Base-by-base conservation (phyloP, 2,888 invertebrate species). In the Perithous albicinctus region DNA sequence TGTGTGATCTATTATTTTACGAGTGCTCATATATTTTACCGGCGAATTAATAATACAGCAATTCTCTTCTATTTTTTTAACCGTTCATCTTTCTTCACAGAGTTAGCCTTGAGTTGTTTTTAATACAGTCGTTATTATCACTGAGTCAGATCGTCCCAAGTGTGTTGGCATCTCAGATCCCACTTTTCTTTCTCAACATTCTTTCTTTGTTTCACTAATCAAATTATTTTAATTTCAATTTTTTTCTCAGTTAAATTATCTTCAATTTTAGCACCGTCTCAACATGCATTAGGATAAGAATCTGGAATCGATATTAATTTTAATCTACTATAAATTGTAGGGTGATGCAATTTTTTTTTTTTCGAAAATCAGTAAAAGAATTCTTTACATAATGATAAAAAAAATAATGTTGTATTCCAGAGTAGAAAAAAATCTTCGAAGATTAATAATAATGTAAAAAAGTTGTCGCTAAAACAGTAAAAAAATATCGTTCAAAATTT, bases 71-170 rank as follows among this genome's bases (percentile, higher is more conserved):
- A 23, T 23, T 38, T 54, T 23, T 54, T 54, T 23, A 2, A 41
- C 41, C 54, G 20, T 59, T 59, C 35, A 59, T 32, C 18, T 18
- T 35, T 6, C 6, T 7, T 18, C 35, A 0, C 35, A 0, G 0
- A 26, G 2, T 15, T n/a, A 59, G 32, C 59, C 59, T 59, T 59
- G 59, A 59, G 18, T 32, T 15, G 0, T 26, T 6, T 10, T 15
- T n/a, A n/a, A 46, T 46, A 66, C 7, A 46, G 3, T 26, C 26
- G 5, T 43, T 41, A 26, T 29, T 64, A 66, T 29, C 66, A 26
- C 43, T 12, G 10, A 66, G 32, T 32, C 41, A 29, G 66, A 66
- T 66, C 66, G n/a, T 38, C 32, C 66, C 66, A 15, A 48, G 46
- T 46, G n/a, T 15, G 43, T 18, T 41, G 15, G 41, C 15, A 15